A percentile compares a stretch with the other conserved stretches of the same genome.
phyloP scores from a whole-genome alignment of 2,888 invertebrate species.

The Ichneumon xanthorius region DNA sequence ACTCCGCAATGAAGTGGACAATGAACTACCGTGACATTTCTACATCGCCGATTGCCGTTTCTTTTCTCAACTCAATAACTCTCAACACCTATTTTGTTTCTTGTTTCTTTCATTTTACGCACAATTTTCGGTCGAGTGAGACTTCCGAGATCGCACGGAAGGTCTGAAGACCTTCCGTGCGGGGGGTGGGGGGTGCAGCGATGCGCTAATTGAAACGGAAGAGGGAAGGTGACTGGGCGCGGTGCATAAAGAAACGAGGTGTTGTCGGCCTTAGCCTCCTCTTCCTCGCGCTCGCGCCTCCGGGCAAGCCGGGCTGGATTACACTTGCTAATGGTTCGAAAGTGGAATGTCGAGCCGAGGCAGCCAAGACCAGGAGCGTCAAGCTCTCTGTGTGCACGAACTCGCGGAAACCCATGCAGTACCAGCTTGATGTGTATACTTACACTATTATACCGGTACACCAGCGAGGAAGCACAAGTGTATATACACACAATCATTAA shows the following conservation, averaged over 20 bases:
- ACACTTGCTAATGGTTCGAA: slow-evolving; percentile 69
- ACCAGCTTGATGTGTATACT: slow-evolving; percentile 10
- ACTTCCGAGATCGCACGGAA: not conserved
- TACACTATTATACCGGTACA: slow-evolving; percentile 29
- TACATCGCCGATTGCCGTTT: not conserved
- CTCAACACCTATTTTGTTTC: not conserved
- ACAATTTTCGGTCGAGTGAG: slow-evolving; percentile 8
- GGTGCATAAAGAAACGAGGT: slow-evolving; percentile 34
- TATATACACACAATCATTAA: slow-evolving; percentile 46
- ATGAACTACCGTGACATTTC: not conserved
- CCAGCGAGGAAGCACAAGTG: slow-evolving; percentile 24
- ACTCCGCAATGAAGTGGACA: not conserved
- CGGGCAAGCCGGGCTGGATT: slow-evolving; percentile 40
- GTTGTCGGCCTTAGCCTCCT: slow-evolving; percentile 19
- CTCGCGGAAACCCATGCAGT: not conserved
- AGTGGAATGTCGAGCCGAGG: slow-evolving; percentile 62
- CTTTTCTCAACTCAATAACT: not conserved
- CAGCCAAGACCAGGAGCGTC: slow-evolving; percentile 2
- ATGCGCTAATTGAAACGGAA: slow-evolving; percentile 31
- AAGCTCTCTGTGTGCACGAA: not conserved
- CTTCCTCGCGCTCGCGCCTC: slow-evolving; percentile 4
- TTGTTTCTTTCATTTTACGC: slow-evolving; percentile 7
- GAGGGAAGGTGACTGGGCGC: slow-evolving; percentile 18
- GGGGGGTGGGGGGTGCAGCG: not conserved
- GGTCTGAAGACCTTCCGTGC: too few species aligned